Percentiles rank a stretch among this genome's conserved stretches.
Evolutionary conservation across 2,888 invertebrate genomes (phyloP).

Genomic region (Hecatera dysodea): DNA sequence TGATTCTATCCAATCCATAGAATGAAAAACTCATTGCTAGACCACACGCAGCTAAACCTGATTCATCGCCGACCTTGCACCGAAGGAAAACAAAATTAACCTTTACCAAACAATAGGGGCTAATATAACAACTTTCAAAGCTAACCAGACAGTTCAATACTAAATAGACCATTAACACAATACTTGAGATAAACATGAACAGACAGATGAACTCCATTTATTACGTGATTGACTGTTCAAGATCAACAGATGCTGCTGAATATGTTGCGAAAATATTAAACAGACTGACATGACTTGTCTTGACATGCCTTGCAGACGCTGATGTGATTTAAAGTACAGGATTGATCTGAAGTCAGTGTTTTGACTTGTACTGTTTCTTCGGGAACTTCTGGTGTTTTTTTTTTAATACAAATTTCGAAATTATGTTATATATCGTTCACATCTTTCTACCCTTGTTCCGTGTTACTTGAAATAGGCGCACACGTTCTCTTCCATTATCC

Average conservation of each 20-base stretch:
- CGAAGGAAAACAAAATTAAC: slow-evolving; percentile 38
- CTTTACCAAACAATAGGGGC: slow-evolving; percentile 39
- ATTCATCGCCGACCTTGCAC: slow-evolving; percentile 31
- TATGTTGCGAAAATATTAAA: slow-evolving; percentile 46
- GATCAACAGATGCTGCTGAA: slow-evolving; percentile 47
- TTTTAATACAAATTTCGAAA: not conserved
- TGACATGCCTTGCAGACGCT: not conserved
- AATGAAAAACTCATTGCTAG: not conserved
- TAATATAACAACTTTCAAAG: slow-evolving; percentile 31
- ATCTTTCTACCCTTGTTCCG: not conserved
- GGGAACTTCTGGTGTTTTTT: not conserved
- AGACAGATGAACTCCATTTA: slow-evolving; percentile 51
- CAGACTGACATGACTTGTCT: not conserved
- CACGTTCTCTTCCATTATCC: not conserved
- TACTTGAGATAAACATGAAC: slow-evolving; percentile 44
- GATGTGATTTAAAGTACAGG: slow-evolving; percentile 16
- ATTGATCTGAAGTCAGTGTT: slow-evolving; percentile 10
- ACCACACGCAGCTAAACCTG: not conserved
- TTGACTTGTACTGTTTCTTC: not conserved
- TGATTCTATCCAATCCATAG: not conserved
- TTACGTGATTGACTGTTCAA: slow-evolving; percentile 54
- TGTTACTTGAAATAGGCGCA: not conserved
- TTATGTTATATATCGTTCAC: no score
- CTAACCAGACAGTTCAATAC: slow-evolving; percentile 31
- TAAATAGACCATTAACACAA: slow-evolving; percentile 51